These are phyloP conservation scores for Dendrocincla tyrannina DNA, from an alignment of 2,797 vertebrate species.

Conservation along the genomic window DNA sequence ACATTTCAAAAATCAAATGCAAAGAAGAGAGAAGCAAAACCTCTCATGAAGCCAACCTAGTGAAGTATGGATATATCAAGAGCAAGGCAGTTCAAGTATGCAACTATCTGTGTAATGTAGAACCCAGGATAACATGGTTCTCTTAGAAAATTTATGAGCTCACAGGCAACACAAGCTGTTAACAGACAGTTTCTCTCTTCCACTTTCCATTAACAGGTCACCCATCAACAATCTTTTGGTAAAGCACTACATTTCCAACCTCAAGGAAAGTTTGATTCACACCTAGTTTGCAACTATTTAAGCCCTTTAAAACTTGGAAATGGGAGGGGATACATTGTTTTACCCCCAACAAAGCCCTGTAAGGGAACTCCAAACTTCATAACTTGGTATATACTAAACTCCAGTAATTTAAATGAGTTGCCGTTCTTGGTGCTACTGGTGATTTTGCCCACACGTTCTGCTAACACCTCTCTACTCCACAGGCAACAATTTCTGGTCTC, in stretches of 20 bases:
- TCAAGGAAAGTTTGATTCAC: not conserved
- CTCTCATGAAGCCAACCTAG: not conserved
- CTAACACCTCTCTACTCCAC: not conserved
- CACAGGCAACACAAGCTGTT: conserved; percentile 1
- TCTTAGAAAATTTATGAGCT: conserved; percentile 17
- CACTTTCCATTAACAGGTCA: not conserved
- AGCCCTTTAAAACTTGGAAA: not conserved
- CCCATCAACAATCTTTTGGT: not conserved
- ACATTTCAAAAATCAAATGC: not conserved
- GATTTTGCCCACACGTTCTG: not conserved
- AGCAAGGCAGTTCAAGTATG: not conserved
- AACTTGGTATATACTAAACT: not conserved
- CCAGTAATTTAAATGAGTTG: not conserved
- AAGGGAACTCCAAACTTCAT: not conserved
- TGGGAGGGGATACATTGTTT: not conserved
- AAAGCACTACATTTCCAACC: not conserved
- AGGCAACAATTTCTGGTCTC: not conserved
- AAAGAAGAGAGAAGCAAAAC: not conserved
- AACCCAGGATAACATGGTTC: not conserved
- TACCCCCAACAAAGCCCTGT: rapidly evolving
- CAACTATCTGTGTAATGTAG: not conserved
- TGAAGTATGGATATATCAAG: not conserved
- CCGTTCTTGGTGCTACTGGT: not conserved
- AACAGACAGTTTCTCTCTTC: not conserved
- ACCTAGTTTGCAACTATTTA: not conserved